Base-by-base conservation (phyloP, 2,888 invertebrate genomes). In the Cistogaster globosa region DNA sequence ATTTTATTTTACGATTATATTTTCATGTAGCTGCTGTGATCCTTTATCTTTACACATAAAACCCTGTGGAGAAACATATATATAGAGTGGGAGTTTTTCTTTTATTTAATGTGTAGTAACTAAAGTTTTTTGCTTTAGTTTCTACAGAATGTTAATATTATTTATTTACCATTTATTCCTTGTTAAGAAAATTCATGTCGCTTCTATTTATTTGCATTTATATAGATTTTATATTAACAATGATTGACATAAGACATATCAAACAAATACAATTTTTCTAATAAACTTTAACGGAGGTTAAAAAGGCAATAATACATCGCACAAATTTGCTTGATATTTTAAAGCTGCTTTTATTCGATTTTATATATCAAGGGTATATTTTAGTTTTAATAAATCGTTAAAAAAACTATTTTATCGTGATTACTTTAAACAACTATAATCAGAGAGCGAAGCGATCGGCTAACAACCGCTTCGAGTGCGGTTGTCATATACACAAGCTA, bases 1-100 rank as follows among this genome's bases (percentile, higher is more conserved):
- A 80, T 80, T 80, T 72, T 72, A 80, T 80, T 80, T 80, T 67
- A 72, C 26, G 65, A 72, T 72, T 80, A 79, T 65, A 65, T 65
- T 48, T 71, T 57, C 65, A 26, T 65, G 48, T 38, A 72, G 22
- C 53, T 26, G 51, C 12, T 65, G 58, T 80, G 65, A 80, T 80
- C 63, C 63, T 57, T 63, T 71, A 71, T 63, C 63, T 65, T 63
- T 18, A 48, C 32, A 79, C 45, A 36, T 63, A 48, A 78, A 55
- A 71, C 32, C 20, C 20, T 65, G 58, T 51, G 55, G 55, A 62
- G 20, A 78, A 20, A 32, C 6, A n/a, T 32, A 2, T 26, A 4
- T 32, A 32, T 32, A 32, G 32, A 5, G 32, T 32, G 32, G 22
- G 26, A 60, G 45, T 48, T 65, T 62, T 14, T 32, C 18, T 14